These are phyloP conservation scores for Ganaspis brasiliensis DNA, from an alignment of 2,888 invertebrate genomes.

Conservation along the genomic window DNA sequence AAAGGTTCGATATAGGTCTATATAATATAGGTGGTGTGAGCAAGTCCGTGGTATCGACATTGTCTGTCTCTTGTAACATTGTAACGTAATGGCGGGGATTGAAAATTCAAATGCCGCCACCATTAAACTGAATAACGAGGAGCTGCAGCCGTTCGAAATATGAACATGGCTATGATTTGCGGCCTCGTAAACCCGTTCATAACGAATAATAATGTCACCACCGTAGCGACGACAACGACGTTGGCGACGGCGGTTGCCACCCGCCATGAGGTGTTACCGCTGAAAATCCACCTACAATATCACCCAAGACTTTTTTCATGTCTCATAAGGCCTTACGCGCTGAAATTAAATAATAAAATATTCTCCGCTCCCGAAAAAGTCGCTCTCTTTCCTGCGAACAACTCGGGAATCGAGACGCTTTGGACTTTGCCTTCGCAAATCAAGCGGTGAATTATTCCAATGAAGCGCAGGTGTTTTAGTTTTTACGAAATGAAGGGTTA, in stretches of 20 bases:
- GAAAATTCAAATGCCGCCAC: constrained; percentile 80
- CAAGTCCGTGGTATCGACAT: constrained; percentile 26
- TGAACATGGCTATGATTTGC: constrained; percentile 80
- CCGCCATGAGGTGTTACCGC: constrained; percentile 59
- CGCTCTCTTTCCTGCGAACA: constrained; percentile 48
- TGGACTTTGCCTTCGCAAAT: background rate
- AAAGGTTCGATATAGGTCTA: constrained; percentile 20
- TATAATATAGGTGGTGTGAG: background rate
- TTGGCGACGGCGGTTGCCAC: constrained; percentile 59
- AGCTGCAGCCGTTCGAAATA: constrained; percentile 79
- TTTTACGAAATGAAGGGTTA: constrained; percentile 2
- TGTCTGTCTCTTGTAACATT: constrained; percentile 55
- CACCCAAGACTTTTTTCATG: constrained; percentile 76
- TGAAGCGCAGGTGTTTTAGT: constrained; percentile 14
- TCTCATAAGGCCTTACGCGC: constrained; percentile 75
- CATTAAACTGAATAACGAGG: constrained; percentile 80
- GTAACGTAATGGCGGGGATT: constrained; percentile 72
- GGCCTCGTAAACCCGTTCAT: constrained; percentile 81
- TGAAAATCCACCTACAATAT: constrained; percentile 79
- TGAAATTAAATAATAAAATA: constrained; percentile 81
- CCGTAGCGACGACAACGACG: constrained; percentile 62
- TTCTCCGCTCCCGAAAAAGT: constrained; percentile 63
- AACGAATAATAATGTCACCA: constrained; percentile 81
- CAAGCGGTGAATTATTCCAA: constrained; percentile 18
- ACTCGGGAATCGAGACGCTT: background rate